Conservation (phyloP, 2,113 vertebrate species). For the Antechinus stuartii region DNA sequence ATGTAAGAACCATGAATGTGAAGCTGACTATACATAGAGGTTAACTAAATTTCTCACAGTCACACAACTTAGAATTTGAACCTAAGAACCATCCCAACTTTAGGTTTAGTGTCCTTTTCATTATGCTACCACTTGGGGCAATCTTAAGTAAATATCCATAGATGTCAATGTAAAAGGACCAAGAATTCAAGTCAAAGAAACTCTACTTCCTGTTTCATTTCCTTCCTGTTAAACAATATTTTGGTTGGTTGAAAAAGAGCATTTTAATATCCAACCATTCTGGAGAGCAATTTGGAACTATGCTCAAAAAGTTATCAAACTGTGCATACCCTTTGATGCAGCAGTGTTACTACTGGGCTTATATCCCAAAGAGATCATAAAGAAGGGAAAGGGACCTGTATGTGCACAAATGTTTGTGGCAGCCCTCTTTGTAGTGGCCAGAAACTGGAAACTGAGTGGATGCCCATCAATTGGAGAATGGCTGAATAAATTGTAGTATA, state of each 20-base stretch:
- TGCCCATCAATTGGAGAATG: too few relatives aligned
- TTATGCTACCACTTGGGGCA: not conserved
- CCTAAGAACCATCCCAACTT: not conserved
- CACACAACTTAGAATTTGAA: not conserved
- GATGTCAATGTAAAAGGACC: not conserved
- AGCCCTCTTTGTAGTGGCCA: too few relatives aligned
- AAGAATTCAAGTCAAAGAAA: not conserved
- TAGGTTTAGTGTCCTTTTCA: not conserved
- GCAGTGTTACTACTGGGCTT: too few relatives aligned
- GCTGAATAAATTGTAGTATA: too few relatives aligned
- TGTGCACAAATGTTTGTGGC: too few relatives aligned
- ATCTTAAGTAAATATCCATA: not conserved
- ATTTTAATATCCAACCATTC: not conserved
- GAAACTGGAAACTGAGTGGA: too few relatives aligned
- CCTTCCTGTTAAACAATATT: not conserved
- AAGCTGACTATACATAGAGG: not conserved
- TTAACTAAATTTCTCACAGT: not conserved
- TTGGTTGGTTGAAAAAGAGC: not conserved
- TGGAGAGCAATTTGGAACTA: too few relatives aligned
- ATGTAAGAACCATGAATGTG: not conserved
- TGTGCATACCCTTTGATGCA: too few relatives aligned
- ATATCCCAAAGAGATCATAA: too few relatives aligned
- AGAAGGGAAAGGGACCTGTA: too few relatives aligned
- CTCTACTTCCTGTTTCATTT: not conserved
- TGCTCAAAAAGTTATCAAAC: too few relatives aligned